Conservation (phyloP, 2,113 vertebrate species). For the Platichthys flesus region DNA sequence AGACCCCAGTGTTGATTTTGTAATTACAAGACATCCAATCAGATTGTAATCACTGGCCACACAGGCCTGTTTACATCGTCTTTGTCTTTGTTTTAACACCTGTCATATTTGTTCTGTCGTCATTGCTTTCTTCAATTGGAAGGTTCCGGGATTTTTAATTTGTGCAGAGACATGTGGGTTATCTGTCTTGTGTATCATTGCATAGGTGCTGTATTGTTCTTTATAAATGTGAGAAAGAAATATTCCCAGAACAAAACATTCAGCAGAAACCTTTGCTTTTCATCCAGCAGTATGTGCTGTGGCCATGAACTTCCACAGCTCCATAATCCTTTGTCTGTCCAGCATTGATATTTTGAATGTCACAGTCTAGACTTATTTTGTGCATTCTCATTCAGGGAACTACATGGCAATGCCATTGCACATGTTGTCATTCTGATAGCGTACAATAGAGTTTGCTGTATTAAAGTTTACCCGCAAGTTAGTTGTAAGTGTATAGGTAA, state of each 20-base stretch:
- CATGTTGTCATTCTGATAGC: constrained; percentile 7
- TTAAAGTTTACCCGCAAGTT: constrained; percentile 26
- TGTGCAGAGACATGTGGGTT: background rate
- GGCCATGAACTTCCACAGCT: constrained; percentile 45
- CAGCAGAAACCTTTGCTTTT: constrained; percentile 37
- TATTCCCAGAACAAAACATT: constrained; percentile 42
- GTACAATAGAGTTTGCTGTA: background rate
- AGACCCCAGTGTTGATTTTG: constrained; percentile 57
- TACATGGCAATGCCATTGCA: background rate
- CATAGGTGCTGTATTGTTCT: constrained; percentile 1
- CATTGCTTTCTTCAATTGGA: constrained; percentile 3
- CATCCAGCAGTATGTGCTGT: constrained; percentile 12
- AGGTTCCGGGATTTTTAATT: background rate
- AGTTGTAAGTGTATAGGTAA: background rate
- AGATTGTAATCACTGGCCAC: constrained; percentile 65
- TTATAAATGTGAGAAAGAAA: constrained; percentile 29
- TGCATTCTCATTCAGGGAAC: constrained; percentile 30
- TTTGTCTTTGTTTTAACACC: constrained; percentile 35
- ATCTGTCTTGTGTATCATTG: background rate
- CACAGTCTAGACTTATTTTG: constrained; percentile 48
- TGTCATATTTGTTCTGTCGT: constrained; percentile 19
- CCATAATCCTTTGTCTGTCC: constrained; percentile 55
- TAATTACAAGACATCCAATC: constrained; percentile 69
- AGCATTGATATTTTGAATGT: constrained; percentile 55
- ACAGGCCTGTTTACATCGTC: constrained; percentile 28